Conservation (phyloP, 2,797 vertebrate species). For the Psittacula derbiana region DNA sequence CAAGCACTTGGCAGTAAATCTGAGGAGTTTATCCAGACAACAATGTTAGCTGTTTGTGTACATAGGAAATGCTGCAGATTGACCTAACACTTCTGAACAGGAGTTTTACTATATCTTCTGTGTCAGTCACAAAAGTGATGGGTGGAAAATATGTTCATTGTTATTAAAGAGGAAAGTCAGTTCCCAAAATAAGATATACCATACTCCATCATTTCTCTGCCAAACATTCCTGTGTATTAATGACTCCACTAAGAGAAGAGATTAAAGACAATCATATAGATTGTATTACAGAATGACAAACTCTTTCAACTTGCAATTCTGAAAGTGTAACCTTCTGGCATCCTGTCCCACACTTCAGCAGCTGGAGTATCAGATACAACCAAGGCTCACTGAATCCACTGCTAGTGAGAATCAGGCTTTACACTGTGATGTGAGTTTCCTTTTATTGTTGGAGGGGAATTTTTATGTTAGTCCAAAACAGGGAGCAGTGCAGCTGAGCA, state of each 20-base stretch:
- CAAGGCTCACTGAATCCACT: neutral
- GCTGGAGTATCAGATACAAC: neutral
- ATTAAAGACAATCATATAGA: slow-evolving; percentile 27
- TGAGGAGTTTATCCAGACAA: neutral
- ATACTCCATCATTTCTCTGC: neutral
- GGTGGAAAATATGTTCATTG: neutral
- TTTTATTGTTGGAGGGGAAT: neutral
- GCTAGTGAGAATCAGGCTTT: neutral
- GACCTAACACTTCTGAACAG: neutral
- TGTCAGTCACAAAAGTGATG: slow-evolving; percentile 6
- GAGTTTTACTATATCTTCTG: neutral
- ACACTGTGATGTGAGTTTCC: neutral
- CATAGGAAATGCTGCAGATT: slow-evolving; percentile 8
- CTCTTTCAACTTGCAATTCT: slow-evolving; percentile 5
- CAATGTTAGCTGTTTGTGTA: neutral
- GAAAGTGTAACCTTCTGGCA: neutral
- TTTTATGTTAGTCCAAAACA: neutral
- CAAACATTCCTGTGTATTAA: slow-evolving; percentile 25
- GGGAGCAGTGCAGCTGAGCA: neutral
- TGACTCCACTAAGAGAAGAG: slow-evolving; percentile 20
- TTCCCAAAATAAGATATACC: slow-evolving; percentile 16
- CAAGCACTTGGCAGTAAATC: slow-evolving; percentile 17
- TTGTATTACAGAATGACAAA: slow-evolving; percentile 4
- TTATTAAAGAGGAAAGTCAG: slow-evolving; percentile 3
- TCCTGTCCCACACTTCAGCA: neutral